A percentile compares a stretch with the other conserved stretches of the same genome.
These are phyloP conservation scores for Helobdella robusta DNA, from an alignment of 2,888 invertebrate species.

Conservation along the genomic window DNA sequence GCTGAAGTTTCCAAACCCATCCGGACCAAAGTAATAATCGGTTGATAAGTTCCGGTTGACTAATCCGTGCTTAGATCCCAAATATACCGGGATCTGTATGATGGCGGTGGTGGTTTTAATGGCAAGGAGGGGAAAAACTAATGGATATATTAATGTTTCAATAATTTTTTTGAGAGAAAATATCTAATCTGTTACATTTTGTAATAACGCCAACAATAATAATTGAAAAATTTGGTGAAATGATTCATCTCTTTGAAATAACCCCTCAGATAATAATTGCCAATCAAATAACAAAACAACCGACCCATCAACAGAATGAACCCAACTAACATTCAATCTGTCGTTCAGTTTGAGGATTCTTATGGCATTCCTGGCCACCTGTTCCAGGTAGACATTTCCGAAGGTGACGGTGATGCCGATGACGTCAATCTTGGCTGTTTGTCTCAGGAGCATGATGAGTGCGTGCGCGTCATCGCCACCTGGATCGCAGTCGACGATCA, in stretches of 20 bases:
- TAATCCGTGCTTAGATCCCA: constrained; percentile 21
- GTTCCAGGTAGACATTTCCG: constrained; percentile 19
- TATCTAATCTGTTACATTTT: too few relatives aligned
- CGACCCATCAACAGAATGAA: neutral
- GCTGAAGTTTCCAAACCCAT: constrained; percentile 31
- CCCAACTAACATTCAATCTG: constrained; percentile 20
- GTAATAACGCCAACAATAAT: too few relatives aligned
- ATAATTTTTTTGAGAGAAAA: neutral
- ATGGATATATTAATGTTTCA: neutral
- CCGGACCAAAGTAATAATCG: constrained; percentile 25
- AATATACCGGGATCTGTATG: constrained; percentile 30
- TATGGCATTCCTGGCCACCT: constrained; percentile 18
- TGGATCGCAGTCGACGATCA: constrained; percentile 43
- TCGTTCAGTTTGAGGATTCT: constrained; percentile 16
- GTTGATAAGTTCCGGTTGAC: neutral
- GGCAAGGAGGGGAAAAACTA: neutral
- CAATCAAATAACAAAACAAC: too few relatives aligned
- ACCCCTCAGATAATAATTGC: too few relatives aligned
- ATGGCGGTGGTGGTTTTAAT: neutral
- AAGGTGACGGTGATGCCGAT: constrained; percentile 26
- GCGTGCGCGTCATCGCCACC: constrained; percentile 48
- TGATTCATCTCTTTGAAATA: too few relatives aligned
- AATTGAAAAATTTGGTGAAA: too few relatives aligned
- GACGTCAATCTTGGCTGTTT: constrained; percentile 37
- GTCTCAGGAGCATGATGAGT: constrained; percentile 42